Percentiles rank a stretch among this genome's conserved stretches.
Conservation (phyloP, 37 sponge, comb jelly and placozoan genomes). For the Hexactinellida sp. region DNA sequence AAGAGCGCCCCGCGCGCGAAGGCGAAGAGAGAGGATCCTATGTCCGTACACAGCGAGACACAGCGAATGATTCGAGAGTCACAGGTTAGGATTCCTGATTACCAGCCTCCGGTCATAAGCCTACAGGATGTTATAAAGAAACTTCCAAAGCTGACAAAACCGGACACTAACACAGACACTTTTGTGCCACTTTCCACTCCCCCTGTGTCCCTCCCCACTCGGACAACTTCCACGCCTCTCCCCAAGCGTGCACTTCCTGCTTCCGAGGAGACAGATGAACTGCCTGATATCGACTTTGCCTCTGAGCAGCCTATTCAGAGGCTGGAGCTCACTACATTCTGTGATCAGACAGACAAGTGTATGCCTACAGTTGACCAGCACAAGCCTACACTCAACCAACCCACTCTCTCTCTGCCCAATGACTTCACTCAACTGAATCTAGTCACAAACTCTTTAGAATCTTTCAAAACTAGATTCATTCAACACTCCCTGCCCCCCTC, state of each 20-base stretch:
- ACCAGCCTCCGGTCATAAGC: background rate
- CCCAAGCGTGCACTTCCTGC: background rate
- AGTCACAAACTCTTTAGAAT: background rate
- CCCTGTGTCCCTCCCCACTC: background rate
- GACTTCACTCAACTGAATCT: background rate
- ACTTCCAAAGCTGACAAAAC: background rate
- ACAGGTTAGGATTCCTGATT: background rate
- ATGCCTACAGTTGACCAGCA: background rate
- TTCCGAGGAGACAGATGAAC: background rate
- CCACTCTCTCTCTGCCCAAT: background rate
- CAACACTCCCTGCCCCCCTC: background rate
- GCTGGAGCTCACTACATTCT: background rate
- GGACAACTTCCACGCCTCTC: conserved; percentile 13
- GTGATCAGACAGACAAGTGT: background rate
- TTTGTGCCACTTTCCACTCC: background rate
- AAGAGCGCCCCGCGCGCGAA: too few species aligned
- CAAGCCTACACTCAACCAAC: background rate
- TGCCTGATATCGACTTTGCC: background rate
- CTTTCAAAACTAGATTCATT: conserved; percentile 10
- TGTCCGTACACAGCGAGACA: background rate
- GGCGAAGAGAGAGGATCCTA: background rate
- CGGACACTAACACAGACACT: background rate
- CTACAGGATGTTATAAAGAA: background rate
- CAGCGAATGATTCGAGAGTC: conserved; percentile 3
- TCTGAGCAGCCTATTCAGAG: background rate